Evolutionary conservation across 2,113 vertebrate species (phyloP).

Genomic region (Pelobates fuscus): DNA sequence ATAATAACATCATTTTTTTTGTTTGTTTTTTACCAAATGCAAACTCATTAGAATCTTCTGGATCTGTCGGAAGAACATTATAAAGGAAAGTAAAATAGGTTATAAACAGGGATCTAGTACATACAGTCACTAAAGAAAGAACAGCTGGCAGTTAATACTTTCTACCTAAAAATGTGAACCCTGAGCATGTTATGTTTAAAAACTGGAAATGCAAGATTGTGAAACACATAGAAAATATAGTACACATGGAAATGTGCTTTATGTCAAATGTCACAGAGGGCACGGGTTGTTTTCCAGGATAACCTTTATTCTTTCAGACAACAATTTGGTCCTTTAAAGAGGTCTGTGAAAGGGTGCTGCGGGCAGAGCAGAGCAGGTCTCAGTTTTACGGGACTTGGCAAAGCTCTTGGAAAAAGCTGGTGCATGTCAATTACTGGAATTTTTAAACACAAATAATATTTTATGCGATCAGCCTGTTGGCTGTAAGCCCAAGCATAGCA

Average conservation of each 20-base stretch:
- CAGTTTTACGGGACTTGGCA: slow-evolving; percentile 80
- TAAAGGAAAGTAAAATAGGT: too few relatives aligned
- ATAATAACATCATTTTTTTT: too few relatives aligned
- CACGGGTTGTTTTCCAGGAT: background rate
- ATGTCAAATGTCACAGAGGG: slow-evolving; percentile 7
- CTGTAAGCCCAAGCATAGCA: slow-evolving; percentile 68
- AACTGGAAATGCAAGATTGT: too few relatives aligned
- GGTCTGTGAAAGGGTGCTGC: slow-evolving; percentile 33
- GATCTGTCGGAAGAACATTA: too few relatives aligned
- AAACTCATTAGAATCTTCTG: too few relatives aligned
- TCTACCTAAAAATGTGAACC: too few relatives aligned
- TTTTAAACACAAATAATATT: slow-evolving; percentile 87
- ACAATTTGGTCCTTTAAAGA: slow-evolving; percentile 25
- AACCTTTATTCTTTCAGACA: background rate
- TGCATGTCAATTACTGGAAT: slow-evolving; percentile 83
- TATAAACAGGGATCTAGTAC: too few relatives aligned
- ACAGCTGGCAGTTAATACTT: too few relatives aligned
- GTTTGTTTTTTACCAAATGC: too few relatives aligned
- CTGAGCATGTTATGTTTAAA: too few relatives aligned
- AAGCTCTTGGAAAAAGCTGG: slow-evolving; percentile 74
- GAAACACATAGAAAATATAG: background rate
- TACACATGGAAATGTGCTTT: slow-evolving; percentile 1
- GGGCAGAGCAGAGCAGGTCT: slow-evolving; percentile 63
- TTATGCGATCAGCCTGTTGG: slow-evolving; percentile 81
- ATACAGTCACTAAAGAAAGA: too few relatives aligned